phyloP scores from a whole-genome alignment of 2,113 vertebrate species.

The Alouatta palliata region DNA sequence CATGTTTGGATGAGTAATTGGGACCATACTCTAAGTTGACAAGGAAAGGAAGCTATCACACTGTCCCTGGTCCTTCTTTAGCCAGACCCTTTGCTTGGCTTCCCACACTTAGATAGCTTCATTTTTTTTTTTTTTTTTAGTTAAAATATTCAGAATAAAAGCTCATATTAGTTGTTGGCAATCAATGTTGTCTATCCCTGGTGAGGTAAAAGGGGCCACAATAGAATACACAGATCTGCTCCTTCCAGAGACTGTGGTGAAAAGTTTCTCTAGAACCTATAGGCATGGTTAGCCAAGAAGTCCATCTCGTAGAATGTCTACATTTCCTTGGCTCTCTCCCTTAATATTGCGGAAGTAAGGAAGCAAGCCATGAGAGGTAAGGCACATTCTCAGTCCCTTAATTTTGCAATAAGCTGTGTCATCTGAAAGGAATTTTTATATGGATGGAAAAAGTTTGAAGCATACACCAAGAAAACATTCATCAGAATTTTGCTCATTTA shows the following conservation, averaged over 20 bases:
- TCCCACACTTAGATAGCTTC: neutral
- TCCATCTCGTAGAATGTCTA: neutral
- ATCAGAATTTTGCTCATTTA: conserved; percentile 21
- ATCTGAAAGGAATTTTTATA: neutral
- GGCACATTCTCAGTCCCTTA: neutral
- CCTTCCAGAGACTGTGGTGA: neutral
- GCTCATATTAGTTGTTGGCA: neutral
- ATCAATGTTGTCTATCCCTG: neutral
- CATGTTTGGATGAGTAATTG: neutral
- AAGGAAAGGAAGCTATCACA: neutral
- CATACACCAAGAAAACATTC: neutral
- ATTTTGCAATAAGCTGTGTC: neutral
- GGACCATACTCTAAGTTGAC: neutral
- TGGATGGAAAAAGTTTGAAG: neutral
- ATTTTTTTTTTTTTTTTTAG: neutral
- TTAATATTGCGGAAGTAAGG: neutral
- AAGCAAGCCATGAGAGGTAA: neutral
- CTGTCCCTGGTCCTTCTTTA: neutral
- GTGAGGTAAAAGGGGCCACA: neutral
- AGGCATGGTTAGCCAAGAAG: neutral
- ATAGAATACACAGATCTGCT: fast-evolving
- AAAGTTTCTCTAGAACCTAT: neutral
- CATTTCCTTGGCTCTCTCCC: neutral
- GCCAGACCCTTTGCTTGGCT: neutral
- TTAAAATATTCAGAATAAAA: neutral